These are phyloP conservation scores for Ophion obscuratus DNA, from an alignment of 2,888 invertebrate genomes.

Conservation along the genomic window DNA sequence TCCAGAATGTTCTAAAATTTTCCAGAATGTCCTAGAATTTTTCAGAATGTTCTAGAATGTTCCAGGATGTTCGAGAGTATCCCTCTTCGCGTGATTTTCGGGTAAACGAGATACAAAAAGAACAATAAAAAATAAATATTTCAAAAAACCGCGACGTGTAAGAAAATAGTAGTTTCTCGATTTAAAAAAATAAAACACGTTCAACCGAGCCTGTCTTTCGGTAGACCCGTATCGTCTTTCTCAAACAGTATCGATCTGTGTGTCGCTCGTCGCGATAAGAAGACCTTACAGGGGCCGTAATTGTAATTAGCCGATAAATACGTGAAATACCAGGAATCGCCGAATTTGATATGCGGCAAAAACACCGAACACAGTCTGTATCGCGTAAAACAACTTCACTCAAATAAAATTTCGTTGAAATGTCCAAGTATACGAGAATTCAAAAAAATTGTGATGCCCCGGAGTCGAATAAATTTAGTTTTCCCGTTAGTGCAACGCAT, in stretches of 20 bases:
- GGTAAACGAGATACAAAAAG: slow-evolving; percentile 30
- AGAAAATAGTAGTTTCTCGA: slow-evolving; percentile 5
- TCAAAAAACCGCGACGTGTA: not conserved
- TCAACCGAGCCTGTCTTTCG: slow-evolving; percentile 44
- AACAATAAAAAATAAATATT: slow-evolving; percentile 1
- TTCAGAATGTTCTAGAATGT: no score
- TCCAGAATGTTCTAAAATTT: no score
- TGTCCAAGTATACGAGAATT: not conserved
- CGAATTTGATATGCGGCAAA: slow-evolving; percentile 18
- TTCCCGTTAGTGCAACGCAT: not conserved
- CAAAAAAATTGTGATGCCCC: not conserved
- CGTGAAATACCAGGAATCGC: slow-evolving; percentile 30
- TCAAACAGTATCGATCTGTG: slow-evolving; percentile 40
- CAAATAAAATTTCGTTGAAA: not conserved
- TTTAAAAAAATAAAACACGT: slow-evolving; percentile 4
- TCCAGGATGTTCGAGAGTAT: not conserved
- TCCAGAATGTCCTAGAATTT: no score
- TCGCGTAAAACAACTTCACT: not conserved
- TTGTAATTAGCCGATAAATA: slow-evolving; percentile 52
- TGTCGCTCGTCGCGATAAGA: slow-evolving; percentile 22
- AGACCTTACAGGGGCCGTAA: slow-evolving; percentile 58
- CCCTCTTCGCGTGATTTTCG: slow-evolving; percentile 36
- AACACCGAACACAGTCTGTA: not conserved
- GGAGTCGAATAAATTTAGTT: slow-evolving; percentile 20
- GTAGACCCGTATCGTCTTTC: slow-evolving; percentile 68